Conservation (phyloP, 2,113 vertebrate genomes). For the Gymnocephalus cernua region DNA sequence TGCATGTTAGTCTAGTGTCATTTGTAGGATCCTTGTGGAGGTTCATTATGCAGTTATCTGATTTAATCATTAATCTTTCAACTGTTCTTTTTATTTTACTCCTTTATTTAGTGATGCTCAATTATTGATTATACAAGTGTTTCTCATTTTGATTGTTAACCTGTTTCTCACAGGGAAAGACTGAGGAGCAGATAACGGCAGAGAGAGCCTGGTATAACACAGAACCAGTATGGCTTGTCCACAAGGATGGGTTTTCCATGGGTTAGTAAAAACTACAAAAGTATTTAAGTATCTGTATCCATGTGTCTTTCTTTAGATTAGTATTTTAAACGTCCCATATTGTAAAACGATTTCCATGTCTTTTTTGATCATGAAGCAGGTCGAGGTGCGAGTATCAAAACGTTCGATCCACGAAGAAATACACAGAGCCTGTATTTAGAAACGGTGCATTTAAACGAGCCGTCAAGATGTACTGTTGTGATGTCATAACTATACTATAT, state of each 20-base stretch:
- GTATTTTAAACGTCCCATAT: neutral
- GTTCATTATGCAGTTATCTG: neutral
- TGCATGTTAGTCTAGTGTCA: neutral
- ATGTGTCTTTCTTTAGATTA: neutral
- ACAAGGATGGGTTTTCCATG: slow-evolving; percentile 96
- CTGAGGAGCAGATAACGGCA: slow-evolving; percentile 91
- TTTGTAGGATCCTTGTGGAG: slow-evolving; percentile 1
- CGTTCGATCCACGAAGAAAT: too few relatives aligned
- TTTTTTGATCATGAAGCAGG: too few relatives aligned
- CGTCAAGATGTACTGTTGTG: too few relatives aligned
- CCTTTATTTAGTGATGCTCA: neutral
- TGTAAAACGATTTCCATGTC: too few relatives aligned
- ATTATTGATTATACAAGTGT: neutral
- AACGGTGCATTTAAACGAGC: too few relatives aligned
- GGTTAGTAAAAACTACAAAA: slow-evolving; percentile 86
- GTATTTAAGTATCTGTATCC: neutral
- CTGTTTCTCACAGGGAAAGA: slow-evolving; percentile 86
- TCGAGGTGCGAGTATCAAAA: too few relatives aligned
- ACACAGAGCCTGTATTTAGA: too few relatives aligned
- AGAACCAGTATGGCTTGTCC: slow-evolving; percentile 97
- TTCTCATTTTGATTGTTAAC: slow-evolving; percentile 3
- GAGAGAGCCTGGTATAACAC: slow-evolving; percentile 95
- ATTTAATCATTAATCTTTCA: slow-evolving; percentile 8
- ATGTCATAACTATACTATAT: too few relatives aligned
- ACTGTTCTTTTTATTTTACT: neutral